These are phyloP conservation scores for Pantelozetes paolii DNA, from an alignment of 2,888 invertebrate species.

Conservation along the genomic window DNA sequence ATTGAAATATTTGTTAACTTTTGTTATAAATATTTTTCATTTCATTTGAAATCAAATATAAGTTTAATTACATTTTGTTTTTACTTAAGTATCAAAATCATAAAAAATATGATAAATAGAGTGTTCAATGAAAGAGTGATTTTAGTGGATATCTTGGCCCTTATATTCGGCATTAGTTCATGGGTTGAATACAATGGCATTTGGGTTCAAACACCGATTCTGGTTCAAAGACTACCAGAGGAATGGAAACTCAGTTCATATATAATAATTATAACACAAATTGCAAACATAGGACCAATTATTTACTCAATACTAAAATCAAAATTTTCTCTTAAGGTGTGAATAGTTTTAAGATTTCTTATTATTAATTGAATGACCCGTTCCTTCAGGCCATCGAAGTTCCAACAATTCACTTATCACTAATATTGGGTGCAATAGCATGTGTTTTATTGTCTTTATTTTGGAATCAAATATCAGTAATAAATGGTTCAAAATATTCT, in stretches of 20 bases:
- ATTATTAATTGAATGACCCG: neutral
- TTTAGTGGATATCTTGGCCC: conserved; percentile 60
- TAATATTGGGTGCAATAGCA: conserved; percentile 54
- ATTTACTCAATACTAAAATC: conserved; percentile 58
- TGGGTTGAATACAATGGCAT: conserved; percentile 86
- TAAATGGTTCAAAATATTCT: conserved; percentile 48
- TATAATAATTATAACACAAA: conserved; percentile 72
- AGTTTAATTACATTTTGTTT: no score
- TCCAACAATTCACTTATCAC: conserved; percentile 55
- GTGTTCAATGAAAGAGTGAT: conserved; percentile 24
- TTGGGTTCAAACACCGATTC: conserved; percentile 80
- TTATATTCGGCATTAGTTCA: conserved; percentile 64
- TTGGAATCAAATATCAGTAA: conserved; percentile 58
- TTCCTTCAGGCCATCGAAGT: conserved; percentile 51
- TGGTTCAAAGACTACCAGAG: conserved; percentile 76
- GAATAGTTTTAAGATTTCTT: conserved; percentile 69
- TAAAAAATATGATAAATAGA: conserved; percentile 18
- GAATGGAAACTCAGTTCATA: conserved; percentile 79
- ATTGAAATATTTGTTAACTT: no score
- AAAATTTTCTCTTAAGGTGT: conserved; percentile 27
- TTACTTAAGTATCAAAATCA: no score
- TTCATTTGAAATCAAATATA: no score
- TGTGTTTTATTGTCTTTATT: conserved; percentile 55
- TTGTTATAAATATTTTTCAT: no score
- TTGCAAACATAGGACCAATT: conserved; percentile 76